These are phyloP conservation scores for Ectropis grisescens DNA, from an alignment of 1,140 invertebrate genomes.

Conservation along the genomic window DNA sequence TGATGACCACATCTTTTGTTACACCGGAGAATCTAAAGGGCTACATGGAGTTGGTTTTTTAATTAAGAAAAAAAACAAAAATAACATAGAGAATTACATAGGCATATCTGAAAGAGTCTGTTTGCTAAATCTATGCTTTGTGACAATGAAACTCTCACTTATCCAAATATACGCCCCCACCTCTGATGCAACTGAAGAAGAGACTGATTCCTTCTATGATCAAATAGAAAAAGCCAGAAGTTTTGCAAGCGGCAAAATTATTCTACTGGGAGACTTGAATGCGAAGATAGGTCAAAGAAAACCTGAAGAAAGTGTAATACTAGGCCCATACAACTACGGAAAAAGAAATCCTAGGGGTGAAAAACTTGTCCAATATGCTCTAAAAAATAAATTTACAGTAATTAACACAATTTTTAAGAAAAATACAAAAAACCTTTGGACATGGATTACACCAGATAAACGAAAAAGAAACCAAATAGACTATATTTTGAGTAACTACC, in stretches of 20 bases:
- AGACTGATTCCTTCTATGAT: constrained; percentile 13
- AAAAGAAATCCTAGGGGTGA: constrained; percentile 18
- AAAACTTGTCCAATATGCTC: constrained; percentile 14
- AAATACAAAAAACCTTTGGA: constrained; percentile 18
- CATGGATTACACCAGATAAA: constrained; percentile 16
- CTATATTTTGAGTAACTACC: constrained; percentile 12
- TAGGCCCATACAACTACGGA: constrained; percentile 12
- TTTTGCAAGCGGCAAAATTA: constrained; percentile 6
- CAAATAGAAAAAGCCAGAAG: constrained; percentile 8
- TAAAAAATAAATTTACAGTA: constrained; percentile 16
- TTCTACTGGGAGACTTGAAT: constrained; percentile 14
- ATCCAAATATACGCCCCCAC: neutral
- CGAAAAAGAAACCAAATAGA: constrained; percentile 20
- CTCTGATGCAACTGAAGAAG: constrained; percentile 7
- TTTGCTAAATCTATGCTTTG: neutral
- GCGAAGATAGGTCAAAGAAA: constrained; percentile 15
- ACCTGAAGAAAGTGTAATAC: constrained; percentile 6
- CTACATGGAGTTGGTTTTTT: constrained; percentile 2
- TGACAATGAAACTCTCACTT: neutral
- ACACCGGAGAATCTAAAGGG: constrained; percentile 1
- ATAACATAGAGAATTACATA: constrained; percentile 1
- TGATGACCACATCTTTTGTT: neutral
- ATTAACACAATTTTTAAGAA: constrained; percentile 22
- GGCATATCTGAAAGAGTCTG: neutral
- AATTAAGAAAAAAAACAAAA: constrained; percentile 1